These are phyloP conservation scores for Drosophila conformis DNA, from an alignment of 2,888 invertebrate species.

Conservation along the genomic window DNA sequence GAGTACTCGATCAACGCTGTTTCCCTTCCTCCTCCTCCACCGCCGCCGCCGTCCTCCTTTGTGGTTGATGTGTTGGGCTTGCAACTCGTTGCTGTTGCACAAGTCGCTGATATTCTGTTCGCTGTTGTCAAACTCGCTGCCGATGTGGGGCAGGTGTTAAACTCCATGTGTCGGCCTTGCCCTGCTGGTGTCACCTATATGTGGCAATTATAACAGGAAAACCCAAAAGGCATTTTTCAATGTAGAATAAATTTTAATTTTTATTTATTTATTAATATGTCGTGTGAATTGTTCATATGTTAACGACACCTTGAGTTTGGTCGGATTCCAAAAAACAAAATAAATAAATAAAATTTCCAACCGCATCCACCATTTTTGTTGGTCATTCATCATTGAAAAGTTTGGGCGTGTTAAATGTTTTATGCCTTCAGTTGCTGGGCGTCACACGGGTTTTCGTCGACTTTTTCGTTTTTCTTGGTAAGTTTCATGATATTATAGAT, in stretches of 20 bases:
- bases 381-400: conserved; percentile 5
- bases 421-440: conserved; percentile 39
- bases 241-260: conserved; percentile 30
- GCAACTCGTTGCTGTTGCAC: not conserved
- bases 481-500: conserved; percentile 17
- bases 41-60: conserved; percentile 10
- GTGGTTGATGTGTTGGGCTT: not conserved
- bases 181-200: conserved; percentile 56
- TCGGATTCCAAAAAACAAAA: not conserved
- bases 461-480: not conserved
- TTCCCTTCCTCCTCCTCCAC: conserved; percentile 21
- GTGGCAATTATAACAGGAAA: not conserved
- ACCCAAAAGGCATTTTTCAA: conserved; percentile 7
- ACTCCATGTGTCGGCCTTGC: conserved; percentile 74
- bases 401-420: conserved; percentile 52
- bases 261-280: not conserved
- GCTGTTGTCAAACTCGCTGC: conserved; percentile 14
- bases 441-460: conserved; percentile 21
- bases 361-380: conserved; percentile 11
- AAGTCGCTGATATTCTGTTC: conserved; percentile 9
- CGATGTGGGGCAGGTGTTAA: conserved; percentile 43
- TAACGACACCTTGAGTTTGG: no score
- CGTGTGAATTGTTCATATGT: conserved; percentile 25
- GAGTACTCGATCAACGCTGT: conserved; percentile 35
- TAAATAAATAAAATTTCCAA: conserved; percentile 9